Percentiles rank a stretch among this genome's conserved stretches.
Conservation (phyloP, 2,113 vertebrate genomes). For the Hydrolagus affinis region DNA sequence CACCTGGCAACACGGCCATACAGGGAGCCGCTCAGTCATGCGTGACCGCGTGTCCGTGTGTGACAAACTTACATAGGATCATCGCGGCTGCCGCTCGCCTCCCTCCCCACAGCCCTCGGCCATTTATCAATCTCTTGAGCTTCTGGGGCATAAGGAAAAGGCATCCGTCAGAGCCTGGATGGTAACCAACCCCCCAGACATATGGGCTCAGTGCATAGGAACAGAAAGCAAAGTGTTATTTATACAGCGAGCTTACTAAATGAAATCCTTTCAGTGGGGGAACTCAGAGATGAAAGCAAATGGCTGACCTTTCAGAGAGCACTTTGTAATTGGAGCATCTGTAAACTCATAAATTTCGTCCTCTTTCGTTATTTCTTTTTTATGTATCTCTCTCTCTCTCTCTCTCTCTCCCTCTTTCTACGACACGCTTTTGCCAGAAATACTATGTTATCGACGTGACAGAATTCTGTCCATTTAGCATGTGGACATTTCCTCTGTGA, state of each 20-base stretch:
- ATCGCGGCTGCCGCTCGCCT: not conserved
- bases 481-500: no score
- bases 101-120: no score
- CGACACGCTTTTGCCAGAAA: no score
- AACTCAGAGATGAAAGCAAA: not conserved
- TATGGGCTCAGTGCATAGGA: not conserved
- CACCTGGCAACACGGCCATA: not conserved
- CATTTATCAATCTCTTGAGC: not conserved
- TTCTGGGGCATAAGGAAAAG: not conserved
- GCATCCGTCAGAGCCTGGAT: not conserved
- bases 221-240: not conserved
- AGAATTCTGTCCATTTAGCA: no score
- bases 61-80: not conserved
- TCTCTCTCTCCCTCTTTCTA: not conserved
- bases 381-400: not conserved
- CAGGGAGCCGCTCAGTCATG: not conserved
- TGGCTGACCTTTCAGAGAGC: not conserved
- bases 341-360: no score
- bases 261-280: not conserved
- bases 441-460: no score
- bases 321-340: not conserved
- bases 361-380: not conserved
- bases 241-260: not conserved
- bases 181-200: no score
- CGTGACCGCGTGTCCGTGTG: not conserved